A percentile compares a stretch with the other conserved stretches of the same genome.
These are phyloP conservation scores for Ormyrus labotus DNA, from an alignment of 2,888 invertebrate genomes.

Conservation along the genomic window DNA sequence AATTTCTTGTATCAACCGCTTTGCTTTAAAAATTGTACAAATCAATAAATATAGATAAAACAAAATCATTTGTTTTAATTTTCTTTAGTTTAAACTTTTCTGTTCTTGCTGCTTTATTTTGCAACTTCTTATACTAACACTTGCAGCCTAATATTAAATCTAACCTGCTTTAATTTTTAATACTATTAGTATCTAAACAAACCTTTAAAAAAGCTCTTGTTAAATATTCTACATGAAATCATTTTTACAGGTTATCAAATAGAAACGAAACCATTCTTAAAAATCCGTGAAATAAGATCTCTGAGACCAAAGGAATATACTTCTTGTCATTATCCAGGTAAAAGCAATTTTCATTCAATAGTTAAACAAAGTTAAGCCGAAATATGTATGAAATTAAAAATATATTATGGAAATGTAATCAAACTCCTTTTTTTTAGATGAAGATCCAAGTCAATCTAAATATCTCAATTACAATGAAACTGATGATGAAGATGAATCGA, in stretches of 20 bases:
- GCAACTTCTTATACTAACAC: slow-evolving; percentile 37
- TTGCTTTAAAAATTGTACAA: too few species aligned
- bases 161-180: slow-evolving; percentile 27
- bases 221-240: slow-evolving; percentile 7
- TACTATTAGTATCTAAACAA: neutral
- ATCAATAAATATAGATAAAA: too few species aligned
- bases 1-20: too few species aligned
- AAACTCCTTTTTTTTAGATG: too few species aligned
- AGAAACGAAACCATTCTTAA: slow-evolving; percentile 33
- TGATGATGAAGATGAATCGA: slow-evolving; percentile 18
- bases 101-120: slow-evolving; percentile 5
- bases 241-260: slow-evolving; percentile 17
- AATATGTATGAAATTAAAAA: neutral
- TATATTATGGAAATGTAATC: neutral
- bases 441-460: neutral
- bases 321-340: slow-evolving; percentile 23
- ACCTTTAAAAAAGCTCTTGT: neutral
- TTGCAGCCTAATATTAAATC: neutral
- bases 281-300: slow-evolving; percentile 44
- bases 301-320: neutral
- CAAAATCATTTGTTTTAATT: too few species aligned
- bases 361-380: neutral
- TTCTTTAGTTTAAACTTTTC: too few species aligned
- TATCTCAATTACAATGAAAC: slow-evolving; percentile 5
- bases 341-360: neutral